These are phyloP conservation scores for Drosophila seguyi DNA, from an alignment of 1,140 invertebrate species.

Conservation along the genomic window DNA sequence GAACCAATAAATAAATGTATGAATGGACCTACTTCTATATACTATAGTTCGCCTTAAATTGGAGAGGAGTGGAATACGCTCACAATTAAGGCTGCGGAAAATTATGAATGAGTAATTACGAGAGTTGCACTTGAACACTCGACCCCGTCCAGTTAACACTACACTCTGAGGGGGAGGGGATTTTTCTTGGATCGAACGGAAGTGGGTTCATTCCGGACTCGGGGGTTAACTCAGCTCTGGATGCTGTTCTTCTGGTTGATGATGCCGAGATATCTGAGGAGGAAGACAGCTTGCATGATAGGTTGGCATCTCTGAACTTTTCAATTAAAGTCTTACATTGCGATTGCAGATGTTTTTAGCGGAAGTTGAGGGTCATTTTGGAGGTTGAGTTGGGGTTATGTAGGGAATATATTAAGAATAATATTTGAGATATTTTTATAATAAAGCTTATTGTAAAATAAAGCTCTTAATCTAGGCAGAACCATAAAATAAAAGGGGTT, in stretches of 20 bases:
- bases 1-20: conserved; percentile 61
- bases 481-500: too few species aligned
- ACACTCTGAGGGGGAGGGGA: background rate
- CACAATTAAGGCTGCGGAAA: conserved; percentile 71
- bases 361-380: conserved; percentile 13
- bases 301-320: conserved; percentile 56
- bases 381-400: background rate
- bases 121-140: conserved; percentile 63
- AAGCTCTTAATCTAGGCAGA: background rate
- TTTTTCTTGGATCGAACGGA: conserved; percentile 47
- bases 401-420: background rate
- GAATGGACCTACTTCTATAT: conserved; percentile 60
- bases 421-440: rapidly evolving
- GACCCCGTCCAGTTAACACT: conserved; percentile 44
- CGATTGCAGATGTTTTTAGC: conserved; percentile 16
- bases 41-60: conserved; percentile 56
- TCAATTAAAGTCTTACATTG: conserved; percentile 18
- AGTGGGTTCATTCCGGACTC: conserved; percentile 71
- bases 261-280: conserved; percentile 11
- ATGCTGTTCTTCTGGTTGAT: conserved; percentile 2
- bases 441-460: background rate
- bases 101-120: conserved; percentile 80
- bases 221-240: conserved; percentile 28
- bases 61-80: conserved; percentile 13
- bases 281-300: conserved; percentile 43